Base-by-base conservation (phyloP, 2,888 invertebrate genomes). In the Drosophila basisetae region DNA sequence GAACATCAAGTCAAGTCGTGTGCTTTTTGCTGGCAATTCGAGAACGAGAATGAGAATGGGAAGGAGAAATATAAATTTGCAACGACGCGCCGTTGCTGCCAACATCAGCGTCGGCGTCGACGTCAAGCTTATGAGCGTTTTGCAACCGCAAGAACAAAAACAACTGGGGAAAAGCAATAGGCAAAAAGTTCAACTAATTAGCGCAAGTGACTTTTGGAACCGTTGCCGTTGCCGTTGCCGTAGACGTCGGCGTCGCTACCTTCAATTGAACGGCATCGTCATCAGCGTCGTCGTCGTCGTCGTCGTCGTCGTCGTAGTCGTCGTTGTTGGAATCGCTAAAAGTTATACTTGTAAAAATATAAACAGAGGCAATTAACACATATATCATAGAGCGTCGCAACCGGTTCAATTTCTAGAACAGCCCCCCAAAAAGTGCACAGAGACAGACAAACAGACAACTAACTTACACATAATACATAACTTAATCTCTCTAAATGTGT, bases 161-260 rank as follows among this genome's bases (percentile, higher is more conserved):
- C 62, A 64, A 50, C 52, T 62, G 28, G 10, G 52, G 33, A 28
- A 35, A 56, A 56, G 60, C 71, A 70, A 63, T 64, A 70, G 30
- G 41, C 22, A 31, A 72, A 79, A 76, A 75, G 80, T 79, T 79
- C 68, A 72, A 76, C 79, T 79, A 79, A 79, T 79, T 79, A 79
- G 82, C 87, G 73, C 84, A 82, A 87, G 84, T 80, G 87, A 87
- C 87, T 87, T 87, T 84, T 87, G 87, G 78, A 78, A 80, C 64
- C 77, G 81, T 67, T 54, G 74, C 41, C 33, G 54, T 37, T 49
- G 65, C 60, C 13, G 50, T 25, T 18, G 33, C 6, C 68, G 63
- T 47, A 25, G 18, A 11, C 55, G 64, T 52, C 28, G 52, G 9
- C 74, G 69, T 62, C 35, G 68, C 75, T 78, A 74, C 78, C 77